phyloP scores from a whole-genome alignment of 2,797 vertebrate species.

The Dromococcyx pavoninus region DNA sequence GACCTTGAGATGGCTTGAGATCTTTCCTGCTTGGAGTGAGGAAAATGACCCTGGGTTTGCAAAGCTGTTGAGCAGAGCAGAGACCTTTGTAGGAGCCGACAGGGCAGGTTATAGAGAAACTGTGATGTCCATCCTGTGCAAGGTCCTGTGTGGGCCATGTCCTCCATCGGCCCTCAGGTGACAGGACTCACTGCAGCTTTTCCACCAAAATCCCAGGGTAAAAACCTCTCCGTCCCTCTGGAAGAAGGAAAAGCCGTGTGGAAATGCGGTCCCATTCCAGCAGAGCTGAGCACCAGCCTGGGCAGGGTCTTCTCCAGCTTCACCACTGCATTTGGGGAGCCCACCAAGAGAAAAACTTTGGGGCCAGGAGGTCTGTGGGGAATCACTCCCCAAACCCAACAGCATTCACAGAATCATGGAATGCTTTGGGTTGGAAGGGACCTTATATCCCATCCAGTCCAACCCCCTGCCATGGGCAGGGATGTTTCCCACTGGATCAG shows the following conservation, averaged over 20 bases:
- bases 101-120: neutral
- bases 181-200: neutral
- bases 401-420: too few species aligned
- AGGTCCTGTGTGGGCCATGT: rapidly evolving
- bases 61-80: neutral
- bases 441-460: too few species aligned
- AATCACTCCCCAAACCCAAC: neutral
- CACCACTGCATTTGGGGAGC: neutral
- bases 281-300: neutral
- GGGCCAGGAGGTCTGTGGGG: neutral
- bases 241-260: rapidly evolving
- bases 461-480: too few species aligned
- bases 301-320: neutral
- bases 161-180: rapidly evolving
- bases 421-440: too few species aligned
- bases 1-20: neutral
- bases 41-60: rapidly evolving
- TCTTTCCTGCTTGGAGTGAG: neutral
- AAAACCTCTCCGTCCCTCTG: rapidly evolving
- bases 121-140: rapidly evolving
- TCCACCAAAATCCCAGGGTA: neutral
- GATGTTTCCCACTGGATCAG: too few species aligned
- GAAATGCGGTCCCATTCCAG: rapidly evolving
- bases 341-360: rapidly evolving
- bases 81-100: neutral